Base-by-base conservation (phyloP, 37 sponge, comb jelly and placozoan species). In the Geodia barretti region DNA sequence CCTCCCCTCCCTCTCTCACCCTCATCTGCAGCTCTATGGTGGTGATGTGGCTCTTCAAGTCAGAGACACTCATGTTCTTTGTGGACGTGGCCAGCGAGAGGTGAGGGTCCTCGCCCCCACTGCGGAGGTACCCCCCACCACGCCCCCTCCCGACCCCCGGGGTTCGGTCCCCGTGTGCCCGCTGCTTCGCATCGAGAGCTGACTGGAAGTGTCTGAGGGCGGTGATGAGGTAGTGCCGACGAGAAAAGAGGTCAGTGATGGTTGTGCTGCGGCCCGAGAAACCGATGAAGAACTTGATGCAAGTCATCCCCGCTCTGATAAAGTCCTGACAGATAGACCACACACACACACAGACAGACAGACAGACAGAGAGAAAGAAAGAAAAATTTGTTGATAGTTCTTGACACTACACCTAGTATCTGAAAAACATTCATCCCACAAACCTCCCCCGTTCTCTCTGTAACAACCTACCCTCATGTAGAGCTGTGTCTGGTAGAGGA, bases 271-370 rank as follows among this genome's bases (percentile, higher is more conserved):
- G 78, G 5, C 95, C 95, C 60, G 70, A 39, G 19, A 78, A 78
- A 24, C 95, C 95, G 64, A 87, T 88, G 68, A 80, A 95, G 84
- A 95, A 95, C 79, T 91, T 95, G 86, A 91, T 95, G 61, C 95
- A 91, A 0, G 95, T 95, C 84, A 91, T 70, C 39, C 84, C 89
- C 78, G 92, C 92, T 36, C 95, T 74, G 33, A 95, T 70, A 62
- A 75, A 88, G 74, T 95, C 95, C 95, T 95, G 43, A 1, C 32
- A n/a, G n/a, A n/a, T n/a, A n/a, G n/a, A n/a, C n/a, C n/a, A n/a
- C n/a, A n/a, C n/a, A n/a, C n/a, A n/a, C n/a, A n/a, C n/a, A n/a
- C n/a, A n/a, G n/a, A n/a, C n/a, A n/a, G n/a, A n/a, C n/a, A n/a
- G n/a, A n/a, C n/a, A n/a, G n/a, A n/a, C n/a, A n/a, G n/a, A n/a